Conservation (phyloP, 2,888 invertebrate species). For the Hemithea aestivaria region DNA sequence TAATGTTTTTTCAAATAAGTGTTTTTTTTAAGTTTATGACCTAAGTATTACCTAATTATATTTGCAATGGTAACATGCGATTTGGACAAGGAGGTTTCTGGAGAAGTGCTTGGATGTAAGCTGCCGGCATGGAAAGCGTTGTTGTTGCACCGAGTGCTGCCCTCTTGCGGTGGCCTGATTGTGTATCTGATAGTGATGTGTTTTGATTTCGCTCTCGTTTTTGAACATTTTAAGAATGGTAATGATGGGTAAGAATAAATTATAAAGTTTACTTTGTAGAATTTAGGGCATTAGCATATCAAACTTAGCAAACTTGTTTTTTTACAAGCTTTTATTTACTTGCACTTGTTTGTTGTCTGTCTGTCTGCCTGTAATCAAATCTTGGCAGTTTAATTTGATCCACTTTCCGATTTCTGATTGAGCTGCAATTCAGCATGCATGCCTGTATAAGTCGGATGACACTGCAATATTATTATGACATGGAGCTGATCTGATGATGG, state of each 20-base stretch:
- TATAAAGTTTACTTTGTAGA: background rate
- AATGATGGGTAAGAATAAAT: slow-evolving; percentile 70
- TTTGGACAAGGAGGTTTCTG: slow-evolving; percentile 61
- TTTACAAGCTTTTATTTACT: too few relatives aligned
- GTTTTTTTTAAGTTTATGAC: background rate
- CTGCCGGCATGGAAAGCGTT: slow-evolving; percentile 67
- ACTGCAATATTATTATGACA: too few relatives aligned
- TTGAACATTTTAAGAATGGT: slow-evolving; percentile 80
- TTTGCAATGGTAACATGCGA: slow-evolving; percentile 65
- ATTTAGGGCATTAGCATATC: too few relatives aligned
- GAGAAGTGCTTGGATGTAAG: slow-evolving; percentile 62
- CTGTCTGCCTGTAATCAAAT: too few relatives aligned
- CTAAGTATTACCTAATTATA: background rate
- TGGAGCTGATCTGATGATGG: too few relatives aligned
- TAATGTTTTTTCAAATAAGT: slow-evolving; percentile 14
- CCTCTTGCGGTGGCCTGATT: slow-evolving; percentile 75
- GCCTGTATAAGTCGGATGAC: too few relatives aligned
- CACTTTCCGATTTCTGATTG: too few relatives aligned
- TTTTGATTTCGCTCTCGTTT: slow-evolving; percentile 82
- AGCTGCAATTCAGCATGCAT: too few relatives aligned
- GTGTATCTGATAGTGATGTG: slow-evolving; percentile 84
- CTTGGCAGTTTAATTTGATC: too few relatives aligned
- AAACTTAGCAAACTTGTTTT: too few relatives aligned
- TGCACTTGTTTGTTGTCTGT: too few relatives aligned
- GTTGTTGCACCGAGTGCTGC: slow-evolving; percentile 60